Base-by-base conservation (phyloP, 1,140 invertebrate genomes). In the Matsumurasca onukii region DNA sequence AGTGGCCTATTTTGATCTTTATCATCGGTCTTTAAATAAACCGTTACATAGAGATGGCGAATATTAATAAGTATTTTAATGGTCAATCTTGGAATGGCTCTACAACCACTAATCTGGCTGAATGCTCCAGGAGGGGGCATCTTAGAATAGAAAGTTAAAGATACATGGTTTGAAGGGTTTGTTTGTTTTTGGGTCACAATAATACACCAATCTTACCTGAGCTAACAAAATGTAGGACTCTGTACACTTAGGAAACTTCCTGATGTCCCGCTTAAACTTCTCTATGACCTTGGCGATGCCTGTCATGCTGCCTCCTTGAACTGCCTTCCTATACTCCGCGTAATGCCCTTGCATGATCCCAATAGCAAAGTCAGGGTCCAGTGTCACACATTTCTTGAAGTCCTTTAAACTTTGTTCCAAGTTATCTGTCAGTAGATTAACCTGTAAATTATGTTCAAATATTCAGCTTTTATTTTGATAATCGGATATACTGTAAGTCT, bases 291-390 rank as follows among this genome's bases (percentile, higher is more conserved):
- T 76, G 71, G 83, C 76, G 12, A 59, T 51, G 13, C 64, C 55
- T 27, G 48, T 49, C 9, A 61, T 34, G 77, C 89, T 83, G 79
- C 86, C 79, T 1, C 77, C 77, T 22, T 80, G 69, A 30, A 82
- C 76, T 2, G 86, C 86, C 76, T 87, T 83, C 75, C 91, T 85
- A 77, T 92, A 96, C 76, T 94, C 88, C 30, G 90, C 86, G 77
- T 93, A 95, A 75, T 89, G 90, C 77, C 94, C 95, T 77, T 98
- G 95, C 49, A 94, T 91, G 76, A 86, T 88, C 20, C 92, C 90
- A 74, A 95, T 89, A 12, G 90, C 87, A 78, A 92, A 94, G 67
- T 90, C 78, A 13, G 93, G 91, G 76, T 93, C 93, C 12, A 95
- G 78, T 73, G 88, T 81, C 1, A 94, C 87, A 61, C 93, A 92